A percentile compares a stretch with the other conserved stretches of the same genome.
Evolutionary conservation across 2,113 vertebrate genomes (phyloP).

Genomic region (Datnioides undecimradiatus): DNA sequence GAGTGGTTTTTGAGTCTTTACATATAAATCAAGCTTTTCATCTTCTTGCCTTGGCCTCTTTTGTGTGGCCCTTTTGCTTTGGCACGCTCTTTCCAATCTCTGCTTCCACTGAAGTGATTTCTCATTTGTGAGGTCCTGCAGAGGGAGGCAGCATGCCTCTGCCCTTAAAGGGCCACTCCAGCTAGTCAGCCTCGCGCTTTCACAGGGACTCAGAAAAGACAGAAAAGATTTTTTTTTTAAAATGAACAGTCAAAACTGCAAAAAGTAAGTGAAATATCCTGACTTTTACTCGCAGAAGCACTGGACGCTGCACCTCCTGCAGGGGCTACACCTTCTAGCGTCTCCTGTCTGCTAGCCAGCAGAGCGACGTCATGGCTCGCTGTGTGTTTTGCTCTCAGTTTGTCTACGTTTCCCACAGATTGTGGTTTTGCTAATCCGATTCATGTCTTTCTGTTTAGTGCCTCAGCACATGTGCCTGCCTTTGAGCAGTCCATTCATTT

Average conservation of each 20-base stretch:
- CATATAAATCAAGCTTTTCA: neutral
- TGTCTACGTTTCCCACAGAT: neutral
- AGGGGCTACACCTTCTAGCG: neutral
- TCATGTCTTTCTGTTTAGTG: neutral
- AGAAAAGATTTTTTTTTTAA: too few species aligned
- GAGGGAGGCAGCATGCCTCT: neutral
- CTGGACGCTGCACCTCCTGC: neutral
- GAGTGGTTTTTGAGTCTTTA: neutral
- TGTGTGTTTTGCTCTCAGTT: neutral
- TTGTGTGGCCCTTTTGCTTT: neutral
- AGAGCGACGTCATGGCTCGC: too few species aligned
- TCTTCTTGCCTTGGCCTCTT: neutral
- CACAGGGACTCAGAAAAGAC: neutral
- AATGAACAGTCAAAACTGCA: neutral
- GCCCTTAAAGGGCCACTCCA: neutral
- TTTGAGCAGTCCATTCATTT: too few species aligned
- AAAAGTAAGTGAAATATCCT: neutral
- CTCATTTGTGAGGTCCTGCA: conserved; percentile 8
- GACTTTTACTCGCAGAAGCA: neutral
- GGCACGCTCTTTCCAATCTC: conserved; percentile 8
- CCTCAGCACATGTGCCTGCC: neutral
- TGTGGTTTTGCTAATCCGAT: neutral
- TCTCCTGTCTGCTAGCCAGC: too few species aligned
- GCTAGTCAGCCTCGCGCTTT: neutral
- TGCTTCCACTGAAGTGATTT: conserved; percentile 15